These are phyloP conservation scores for Papilio protenor DNA, from an alignment of 2,888 invertebrate species.

Conservation along the genomic window DNA sequence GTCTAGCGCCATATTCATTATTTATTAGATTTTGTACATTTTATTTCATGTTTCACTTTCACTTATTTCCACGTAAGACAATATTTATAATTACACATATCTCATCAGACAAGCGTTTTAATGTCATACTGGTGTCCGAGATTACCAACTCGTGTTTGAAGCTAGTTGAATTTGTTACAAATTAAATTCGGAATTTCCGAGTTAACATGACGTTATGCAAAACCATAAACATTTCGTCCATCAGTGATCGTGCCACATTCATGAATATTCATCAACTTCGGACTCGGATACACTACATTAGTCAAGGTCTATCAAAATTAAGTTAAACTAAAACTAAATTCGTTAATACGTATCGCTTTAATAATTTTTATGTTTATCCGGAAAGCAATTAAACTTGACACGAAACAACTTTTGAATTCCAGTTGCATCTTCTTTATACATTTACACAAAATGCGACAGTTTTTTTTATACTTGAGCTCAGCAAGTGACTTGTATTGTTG, in stretches of 20 bases:
- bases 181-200: not conserved
- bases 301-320: constrained; percentile 13
- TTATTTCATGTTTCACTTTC: not conserved
- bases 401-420: not conserved
- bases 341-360: not conserved
- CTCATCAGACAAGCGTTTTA: not conserved
- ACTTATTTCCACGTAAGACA: not conserved
- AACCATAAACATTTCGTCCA: not conserved
- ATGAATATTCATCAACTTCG: not conserved
- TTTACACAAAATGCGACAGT: not conserved
- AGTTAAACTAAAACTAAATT: too few species aligned
- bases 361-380: constrained; percentile 1
- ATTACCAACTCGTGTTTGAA: not conserved
- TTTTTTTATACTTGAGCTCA: not conserved
- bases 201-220: constrained; percentile 12
- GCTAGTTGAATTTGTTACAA: not conserved
- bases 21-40: too few species aligned
- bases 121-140: not conserved
- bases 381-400: constrained; percentile 13
- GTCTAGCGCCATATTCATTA: too few species aligned
- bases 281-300: not conserved
- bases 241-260: not conserved
- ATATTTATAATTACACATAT: not conserved
- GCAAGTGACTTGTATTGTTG: not conserved
- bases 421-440: not conserved